These are phyloP conservation scores for Leptatherina wallacei DNA, from an alignment of 2,797 vertebrate species.

Conservation along the genomic window DNA sequence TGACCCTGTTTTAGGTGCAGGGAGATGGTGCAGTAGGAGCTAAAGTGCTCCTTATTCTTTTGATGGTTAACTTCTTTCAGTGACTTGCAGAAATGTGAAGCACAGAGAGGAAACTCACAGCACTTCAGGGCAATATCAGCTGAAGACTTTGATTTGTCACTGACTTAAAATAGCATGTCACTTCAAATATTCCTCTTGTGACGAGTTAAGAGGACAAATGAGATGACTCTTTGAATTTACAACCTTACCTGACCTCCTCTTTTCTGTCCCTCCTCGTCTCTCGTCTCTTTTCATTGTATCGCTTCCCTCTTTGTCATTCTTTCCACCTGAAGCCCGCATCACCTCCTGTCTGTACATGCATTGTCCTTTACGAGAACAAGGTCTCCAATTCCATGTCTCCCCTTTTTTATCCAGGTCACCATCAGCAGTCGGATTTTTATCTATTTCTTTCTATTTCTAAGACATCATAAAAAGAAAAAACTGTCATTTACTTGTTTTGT, in stretches of 20 bases:
- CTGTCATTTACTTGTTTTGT: slow-evolving; percentile 10
- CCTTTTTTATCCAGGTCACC: slow-evolving; percentile 36
- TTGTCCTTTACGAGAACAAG: slow-evolving; percentile 26
- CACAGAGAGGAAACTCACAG: slow-evolving; percentile 16
- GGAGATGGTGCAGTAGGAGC: slow-evolving; percentile 36
- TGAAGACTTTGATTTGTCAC: slow-evolving; percentile 66
- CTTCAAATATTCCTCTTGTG: slow-evolving; percentile 65
- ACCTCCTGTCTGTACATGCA: slow-evolving; percentile 45
- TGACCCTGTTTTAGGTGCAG: slow-evolving; percentile 49
- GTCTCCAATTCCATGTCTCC: slow-evolving; percentile 44
- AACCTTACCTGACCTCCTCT: slow-evolving; percentile 24
- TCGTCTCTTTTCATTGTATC: slow-evolving; percentile 10
- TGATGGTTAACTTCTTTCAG: slow-evolving; percentile 54
- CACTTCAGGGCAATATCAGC: slow-evolving; percentile 49
- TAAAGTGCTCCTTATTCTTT: slow-evolving; percentile 50
- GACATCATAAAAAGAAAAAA: slow-evolving; percentile 15
- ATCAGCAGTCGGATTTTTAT: slow-evolving; percentile 27
- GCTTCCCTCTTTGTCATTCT: slow-evolving; percentile 38
- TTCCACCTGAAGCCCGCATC: slow-evolving; percentile 41
- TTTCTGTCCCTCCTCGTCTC: slow-evolving; percentile 30
- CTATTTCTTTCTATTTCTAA: slow-evolving; percentile 29
- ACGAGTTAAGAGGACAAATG: slow-evolving; percentile 59
- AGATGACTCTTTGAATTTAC: slow-evolving; percentile 46
- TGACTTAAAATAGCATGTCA: slow-evolving; percentile 67
- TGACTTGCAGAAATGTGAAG: slow-evolving; percentile 57